Percentiles rank a stretch among this genome's conserved stretches.
Conservation (phyloP, 2,797 vertebrate genomes). For the Pangasius krempfi region DNA sequence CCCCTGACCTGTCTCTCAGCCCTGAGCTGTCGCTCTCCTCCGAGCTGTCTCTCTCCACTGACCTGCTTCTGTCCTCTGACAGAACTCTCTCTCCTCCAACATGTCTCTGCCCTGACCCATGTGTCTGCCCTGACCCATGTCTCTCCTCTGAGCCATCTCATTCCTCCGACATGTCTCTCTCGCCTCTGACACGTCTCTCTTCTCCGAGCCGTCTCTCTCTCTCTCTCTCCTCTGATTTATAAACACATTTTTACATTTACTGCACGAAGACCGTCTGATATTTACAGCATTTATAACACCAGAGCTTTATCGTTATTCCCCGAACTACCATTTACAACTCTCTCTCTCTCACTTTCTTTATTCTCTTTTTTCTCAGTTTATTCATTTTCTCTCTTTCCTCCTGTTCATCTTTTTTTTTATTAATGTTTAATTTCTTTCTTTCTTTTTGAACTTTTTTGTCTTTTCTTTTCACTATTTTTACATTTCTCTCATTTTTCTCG, state of each 20-base stretch:
- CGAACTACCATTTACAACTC: not conserved
- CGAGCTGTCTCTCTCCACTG: not conserved
- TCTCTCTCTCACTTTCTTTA: too few species aligned
- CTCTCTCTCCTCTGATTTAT: not conserved
- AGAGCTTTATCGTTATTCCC: not conserved
- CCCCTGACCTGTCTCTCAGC: not conserved
- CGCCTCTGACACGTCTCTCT: not conserved
- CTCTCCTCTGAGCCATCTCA: not conserved
- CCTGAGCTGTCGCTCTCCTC: not conserved
- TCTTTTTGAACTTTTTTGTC: too few species aligned
- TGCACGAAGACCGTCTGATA: not conserved
- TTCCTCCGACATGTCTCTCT: not conserved
- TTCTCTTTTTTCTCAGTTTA: too few species aligned
- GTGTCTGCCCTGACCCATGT: not conserved
- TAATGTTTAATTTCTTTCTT: too few species aligned
- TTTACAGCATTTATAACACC: not conserved
- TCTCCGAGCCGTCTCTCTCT: accelerated
- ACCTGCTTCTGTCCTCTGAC: not conserved
- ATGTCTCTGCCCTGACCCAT: not conserved
- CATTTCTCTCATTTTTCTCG: not conserved
- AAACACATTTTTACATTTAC: too few species aligned
- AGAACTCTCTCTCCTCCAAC: not conserved
- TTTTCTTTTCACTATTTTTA: not conserved
- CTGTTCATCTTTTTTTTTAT: too few species aligned
- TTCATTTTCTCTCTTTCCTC: too few species aligned